A percentile compares a stretch with the other conserved stretches of the same genome.
Conservation (phyloP, 2,797 vertebrate genomes). For the Hyperoplus lanceolatus region DNA sequence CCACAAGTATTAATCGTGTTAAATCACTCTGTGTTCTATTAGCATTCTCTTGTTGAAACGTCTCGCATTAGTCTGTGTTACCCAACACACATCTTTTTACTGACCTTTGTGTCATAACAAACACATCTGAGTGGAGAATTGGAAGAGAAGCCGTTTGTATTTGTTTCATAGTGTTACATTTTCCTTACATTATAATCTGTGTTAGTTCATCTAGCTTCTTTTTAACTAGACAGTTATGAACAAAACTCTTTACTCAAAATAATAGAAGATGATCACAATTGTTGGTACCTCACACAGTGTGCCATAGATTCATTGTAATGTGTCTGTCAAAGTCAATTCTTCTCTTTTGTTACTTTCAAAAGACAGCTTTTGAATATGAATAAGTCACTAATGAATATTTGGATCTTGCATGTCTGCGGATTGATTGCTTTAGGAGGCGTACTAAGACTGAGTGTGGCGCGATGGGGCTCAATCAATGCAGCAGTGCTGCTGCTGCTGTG, state of each 20-base stretch:
- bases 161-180: slow-evolving; percentile 32
- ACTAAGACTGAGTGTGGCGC: slow-evolving; percentile 64
- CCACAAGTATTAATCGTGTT: slow-evolving; percentile 81
- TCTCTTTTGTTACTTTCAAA: slow-evolving; percentile 71
- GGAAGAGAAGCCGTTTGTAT: slow-evolving; percentile 31
- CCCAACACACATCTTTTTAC: slow-evolving; percentile 49
- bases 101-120: slow-evolving; percentile 49
- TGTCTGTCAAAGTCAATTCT: slow-evolving; percentile 69
- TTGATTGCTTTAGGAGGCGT: slow-evolving; percentile 80
- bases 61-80: slow-evolving; percentile 48
- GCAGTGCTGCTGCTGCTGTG: slow-evolving; percentile 64
- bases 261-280: slow-evolving; percentile 73
- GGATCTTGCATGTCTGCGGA: slow-evolving; percentile 69
- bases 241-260: slow-evolving; percentile 58
- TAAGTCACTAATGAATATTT: slow-evolving; percentile 83
- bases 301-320: slow-evolving; percentile 67
- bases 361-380: slow-evolving; percentile 78
- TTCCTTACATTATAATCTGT: slow-evolving; percentile 43
- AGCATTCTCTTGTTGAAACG: slow-evolving; percentile 75
- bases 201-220: slow-evolving; percentile 41
- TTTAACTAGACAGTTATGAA: slow-evolving; percentile 46
- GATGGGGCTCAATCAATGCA: slow-evolving; percentile 70
- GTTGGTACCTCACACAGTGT: slow-evolving; percentile 63
- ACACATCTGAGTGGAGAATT: slow-evolving; percentile 7
- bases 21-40: slow-evolving; percentile 71